Evolutionary conservation across 2,113 vertebrate genomes (phyloP), one percentile per base, ranked within the genome.

Genomic region (Gracilinanus agilis): DNA sequence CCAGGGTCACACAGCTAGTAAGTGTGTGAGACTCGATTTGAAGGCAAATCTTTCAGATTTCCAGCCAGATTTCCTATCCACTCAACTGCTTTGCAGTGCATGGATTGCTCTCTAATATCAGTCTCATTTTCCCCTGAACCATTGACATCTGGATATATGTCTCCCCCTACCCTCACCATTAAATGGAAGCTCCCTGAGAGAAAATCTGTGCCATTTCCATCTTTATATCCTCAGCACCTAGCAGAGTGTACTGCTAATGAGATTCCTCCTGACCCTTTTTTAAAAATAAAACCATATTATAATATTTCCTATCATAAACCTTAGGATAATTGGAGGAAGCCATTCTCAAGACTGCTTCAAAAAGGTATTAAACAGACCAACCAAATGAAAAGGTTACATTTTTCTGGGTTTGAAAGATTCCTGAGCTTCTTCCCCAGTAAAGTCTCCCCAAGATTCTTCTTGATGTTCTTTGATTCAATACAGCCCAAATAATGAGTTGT

Each of bases 271-370:
- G 34, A 75, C 11, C n/a, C n/a, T 75, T 75, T 75, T 75, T 75
- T n/a, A 12, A 54, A 54, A 75, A 75, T 75, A n/a, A 13, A 34
- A n/a, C 13, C 13, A 13, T 7, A 83, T 83, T 90, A 44, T 23
- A 67, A 54, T 93, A 25, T 67, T 27, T 67, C 25, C 49, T 24
- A 23, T 11, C 29, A n/a, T n/a, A n/a, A 75, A 75, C 61, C 34
- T 75, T 75, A 75, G 16, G 61, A 90, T 40, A 93, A 67, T 58
- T 93, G 29, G 61, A 75, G 53, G 24, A 90, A 53, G 89, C 61
- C 23, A 24, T 90, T 24, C 67, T 40, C 34, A 21, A 40, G 16
- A 21, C 67, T 44, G 24, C 54, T 2, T 93, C 44, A 83, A 90
- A 54, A 94, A 9, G 40, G 19, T n/a, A 21, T 61, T 75, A 25